phyloP scores from a whole-genome alignment of 2,797 vertebrate genomes.

The Pipistrellus kuhlii region DNA sequence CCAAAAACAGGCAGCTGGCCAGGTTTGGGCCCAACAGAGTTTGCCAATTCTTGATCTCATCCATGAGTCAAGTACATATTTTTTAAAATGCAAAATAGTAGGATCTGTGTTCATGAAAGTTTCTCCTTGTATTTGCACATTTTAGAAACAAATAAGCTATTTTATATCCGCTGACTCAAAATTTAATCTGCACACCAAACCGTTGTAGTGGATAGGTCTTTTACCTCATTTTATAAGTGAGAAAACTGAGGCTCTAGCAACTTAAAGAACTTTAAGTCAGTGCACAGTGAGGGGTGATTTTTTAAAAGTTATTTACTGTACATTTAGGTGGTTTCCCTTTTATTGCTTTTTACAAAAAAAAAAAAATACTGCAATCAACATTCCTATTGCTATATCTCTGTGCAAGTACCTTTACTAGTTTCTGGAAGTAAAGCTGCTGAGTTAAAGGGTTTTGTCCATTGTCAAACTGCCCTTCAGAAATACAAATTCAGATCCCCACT shows the following conservation, averaged over 20 bases:
- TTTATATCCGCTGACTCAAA: not conserved
- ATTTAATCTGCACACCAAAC: not conserved
- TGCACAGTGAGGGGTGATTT: not conserved
- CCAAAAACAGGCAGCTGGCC: not conserved
- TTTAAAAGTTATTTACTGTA: not conserved
- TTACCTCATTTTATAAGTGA: not conserved
- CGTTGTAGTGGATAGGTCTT: not conserved
- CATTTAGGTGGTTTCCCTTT: not conserved
- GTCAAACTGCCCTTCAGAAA: not conserved
- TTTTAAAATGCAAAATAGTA: not conserved
- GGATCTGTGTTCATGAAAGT: not conserved
- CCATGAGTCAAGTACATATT: not conserved
- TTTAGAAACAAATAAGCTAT: constrained; percentile 18
- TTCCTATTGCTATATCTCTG: not conserved
- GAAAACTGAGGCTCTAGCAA: constrained; percentile 10
- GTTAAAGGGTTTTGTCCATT: not conserved
- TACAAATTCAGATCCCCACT: not conserved
- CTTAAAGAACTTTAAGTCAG: constrained; percentile 5
- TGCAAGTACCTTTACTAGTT: not conserved
- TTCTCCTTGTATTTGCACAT: not conserved
- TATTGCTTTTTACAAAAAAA: not conserved
- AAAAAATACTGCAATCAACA: not conserved
- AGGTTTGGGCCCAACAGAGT: not conserved
- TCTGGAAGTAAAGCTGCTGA: not conserved
- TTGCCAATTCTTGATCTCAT: not conserved